These are phyloP conservation scores for Saiga tatarica DNA, from an alignment of 2,113 vertebrate genomes.

Conservation along the genomic window DNA sequence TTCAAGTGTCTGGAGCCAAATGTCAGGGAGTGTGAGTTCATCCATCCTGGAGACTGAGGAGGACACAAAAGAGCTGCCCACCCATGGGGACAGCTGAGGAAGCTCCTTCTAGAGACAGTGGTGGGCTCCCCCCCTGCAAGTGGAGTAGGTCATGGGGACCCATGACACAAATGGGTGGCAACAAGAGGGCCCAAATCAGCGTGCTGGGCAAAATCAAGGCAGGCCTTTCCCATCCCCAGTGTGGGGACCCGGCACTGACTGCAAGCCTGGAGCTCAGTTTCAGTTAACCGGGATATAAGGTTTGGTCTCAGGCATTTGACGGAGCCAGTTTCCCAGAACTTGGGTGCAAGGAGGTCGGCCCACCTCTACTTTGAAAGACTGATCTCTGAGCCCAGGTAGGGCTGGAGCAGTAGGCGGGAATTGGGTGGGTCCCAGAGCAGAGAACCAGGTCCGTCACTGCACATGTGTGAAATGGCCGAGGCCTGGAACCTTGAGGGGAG, in stretches of 20 bases:
- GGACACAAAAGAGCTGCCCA: neutral
- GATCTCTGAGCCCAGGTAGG: neutral
- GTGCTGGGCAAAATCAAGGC: neutral
- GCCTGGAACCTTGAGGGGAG: neutral
- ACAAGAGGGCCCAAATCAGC: neutral
- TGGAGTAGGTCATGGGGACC: neutral
- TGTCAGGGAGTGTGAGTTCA: neutral
- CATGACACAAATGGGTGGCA: neutral
- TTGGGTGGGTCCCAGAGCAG: slow-evolving; percentile 2
- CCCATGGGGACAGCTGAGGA: neutral
- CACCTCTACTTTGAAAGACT: neutral
- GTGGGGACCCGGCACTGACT: neutral
- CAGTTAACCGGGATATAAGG: neutral
- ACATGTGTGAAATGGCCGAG: neutral
- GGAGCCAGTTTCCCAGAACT: neutral
- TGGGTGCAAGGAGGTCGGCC: neutral
- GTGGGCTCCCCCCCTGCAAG: neutral
- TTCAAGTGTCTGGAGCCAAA: neutral
- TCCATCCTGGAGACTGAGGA: neutral
- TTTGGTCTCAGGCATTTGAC: neutral
- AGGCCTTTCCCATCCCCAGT: neutral
- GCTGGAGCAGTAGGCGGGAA: neutral
- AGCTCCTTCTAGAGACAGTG: neutral
- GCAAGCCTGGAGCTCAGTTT: neutral
- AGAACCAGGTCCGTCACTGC: slow-evolving; percentile 7